Conservation (phyloP, 2,113 vertebrate species). For the Donacobius atricapilla region DNA sequence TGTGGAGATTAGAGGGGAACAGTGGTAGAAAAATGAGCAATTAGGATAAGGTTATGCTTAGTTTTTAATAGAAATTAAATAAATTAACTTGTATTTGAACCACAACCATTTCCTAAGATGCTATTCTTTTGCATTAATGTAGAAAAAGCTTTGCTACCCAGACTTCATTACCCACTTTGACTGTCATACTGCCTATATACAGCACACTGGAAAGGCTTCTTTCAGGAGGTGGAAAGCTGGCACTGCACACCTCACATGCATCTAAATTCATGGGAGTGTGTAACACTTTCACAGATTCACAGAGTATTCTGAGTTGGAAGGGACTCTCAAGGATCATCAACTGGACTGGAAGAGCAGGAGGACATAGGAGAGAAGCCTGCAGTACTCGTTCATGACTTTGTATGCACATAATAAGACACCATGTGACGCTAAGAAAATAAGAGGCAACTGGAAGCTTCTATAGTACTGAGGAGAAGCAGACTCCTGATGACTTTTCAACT, state of each 20-base stretch:
- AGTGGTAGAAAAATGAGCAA: not conserved
- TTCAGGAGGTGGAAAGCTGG: not conserved
- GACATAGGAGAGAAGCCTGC: not conserved
- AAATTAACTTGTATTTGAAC: not conserved
- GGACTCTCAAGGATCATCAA: not conserved
- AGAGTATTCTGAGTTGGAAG: not conserved
- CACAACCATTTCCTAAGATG: not conserved
- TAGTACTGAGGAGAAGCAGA: not conserved
- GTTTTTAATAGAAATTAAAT: not conserved
- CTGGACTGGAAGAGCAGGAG: not conserved
- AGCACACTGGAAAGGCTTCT: not conserved
- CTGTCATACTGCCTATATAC: no score
- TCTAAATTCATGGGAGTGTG: not conserved
- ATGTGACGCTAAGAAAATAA: not conserved
- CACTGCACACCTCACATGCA: not conserved
- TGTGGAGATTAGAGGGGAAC: not conserved
- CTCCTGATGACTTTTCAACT: not conserved
- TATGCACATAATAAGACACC: not conserved
- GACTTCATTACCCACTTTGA: not conserved
- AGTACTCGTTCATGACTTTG: not conserved
- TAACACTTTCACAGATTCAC: not conserved
- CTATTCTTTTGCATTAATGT: not conserved
- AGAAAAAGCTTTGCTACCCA: not conserved
- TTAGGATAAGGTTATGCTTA: not conserved
- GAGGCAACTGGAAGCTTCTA: not conserved